Evolutionary conservation across 2,113 vertebrate species (phyloP), one percentile per base, ranked within the genome.

Genomic region (Lasiurus cinereus): DNA sequence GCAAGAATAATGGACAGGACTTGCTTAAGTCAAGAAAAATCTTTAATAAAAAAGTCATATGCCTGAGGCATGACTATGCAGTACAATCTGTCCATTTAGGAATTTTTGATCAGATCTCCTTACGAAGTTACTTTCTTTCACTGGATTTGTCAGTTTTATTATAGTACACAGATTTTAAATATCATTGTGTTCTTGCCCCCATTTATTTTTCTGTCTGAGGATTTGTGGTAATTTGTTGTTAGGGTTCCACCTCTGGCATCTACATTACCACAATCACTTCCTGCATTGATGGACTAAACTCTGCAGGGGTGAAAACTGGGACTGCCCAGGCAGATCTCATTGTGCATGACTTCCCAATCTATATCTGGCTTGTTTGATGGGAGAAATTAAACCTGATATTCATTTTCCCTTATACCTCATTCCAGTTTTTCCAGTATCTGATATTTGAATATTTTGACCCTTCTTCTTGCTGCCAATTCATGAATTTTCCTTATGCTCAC

Each of bases 401-500:
- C 29, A 13, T 8, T 85, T 79, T 79, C 10, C n/a, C 4, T 89
- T 93, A 48, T 56, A 72, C 19, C 24, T 74, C 24, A 46, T 74
- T 82, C 1, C 48, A 91, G 22, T 43, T 6, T 91, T 92, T 84
- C 2, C 21, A 56, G 16, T 88, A 70, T 46, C 56, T 80, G 29
- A 9, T 79, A 33, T 54, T 15, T 54, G n/a, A 83, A 79, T 12
- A 59, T 46, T 43, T 80, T 64, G 27, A 83, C 52, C 15, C 36
- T 95, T 94, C 36, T 95, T 94, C 79, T 74, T 46, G 54, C 87
- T 43, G 24, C 67, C 3, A 70, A 39, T 87, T 18, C 15, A 88
- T 21, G 6, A 88, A 69, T 88, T 73, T 56, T 83, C 39, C 54
- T 39, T 84, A 13, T 48, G 48, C 4, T 27, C 79, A 70, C 12